Base-by-base conservation (phyloP, 35 echinoderm and acorn worm species). In the Lytechinus variegatus region DNA sequence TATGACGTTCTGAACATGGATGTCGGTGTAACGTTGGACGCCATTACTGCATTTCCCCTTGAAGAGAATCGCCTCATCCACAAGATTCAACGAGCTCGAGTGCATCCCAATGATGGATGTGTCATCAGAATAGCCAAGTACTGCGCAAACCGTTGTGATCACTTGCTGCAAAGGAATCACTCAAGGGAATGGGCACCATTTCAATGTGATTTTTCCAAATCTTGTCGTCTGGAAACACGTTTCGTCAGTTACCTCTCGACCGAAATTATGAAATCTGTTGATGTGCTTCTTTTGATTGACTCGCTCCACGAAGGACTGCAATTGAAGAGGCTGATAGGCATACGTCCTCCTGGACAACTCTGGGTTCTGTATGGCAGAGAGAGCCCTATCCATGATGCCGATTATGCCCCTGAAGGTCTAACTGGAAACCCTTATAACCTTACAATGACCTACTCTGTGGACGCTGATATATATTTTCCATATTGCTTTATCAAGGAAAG, bases 401-500 rank as follows among this genome's bases (percentile, higher is more conserved):
- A 93, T 21, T 93, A 93, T 53, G 91, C 91, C 4, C 91, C 91
- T 54, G 9, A 9, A 27, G 28, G n/a, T 54, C 28, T 29, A 54
- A 93, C n/a, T 3, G 52, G 52, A 53, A 93, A 93, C 54, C 91
- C 91, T 52, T 93, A 13, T 27, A 93, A 93, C 56, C 91, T 56
- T 16, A 54, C 91, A 24, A 54, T 93, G 24, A 54, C 91, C n/a
- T 93, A 93, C 53, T n/a, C 54, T 0, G 10, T 8, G 19, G 91
- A 93, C n/a, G 4, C 91, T 56, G 91, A 93, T 93, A 93, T 93
- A 8, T 54, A 54, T 56, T 93, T 56, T 10, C 91, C 91, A 27
- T 93, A 54, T 21, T 51, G 52, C 53, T 21, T 11, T 51, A 12
- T 51, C 1, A 27, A 89, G 54, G 56, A 54, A 54, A 19, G 10